phyloP scores from a whole-genome alignment of 2,888 invertebrate genomes.

The Parnassius glacialis region DNA sequence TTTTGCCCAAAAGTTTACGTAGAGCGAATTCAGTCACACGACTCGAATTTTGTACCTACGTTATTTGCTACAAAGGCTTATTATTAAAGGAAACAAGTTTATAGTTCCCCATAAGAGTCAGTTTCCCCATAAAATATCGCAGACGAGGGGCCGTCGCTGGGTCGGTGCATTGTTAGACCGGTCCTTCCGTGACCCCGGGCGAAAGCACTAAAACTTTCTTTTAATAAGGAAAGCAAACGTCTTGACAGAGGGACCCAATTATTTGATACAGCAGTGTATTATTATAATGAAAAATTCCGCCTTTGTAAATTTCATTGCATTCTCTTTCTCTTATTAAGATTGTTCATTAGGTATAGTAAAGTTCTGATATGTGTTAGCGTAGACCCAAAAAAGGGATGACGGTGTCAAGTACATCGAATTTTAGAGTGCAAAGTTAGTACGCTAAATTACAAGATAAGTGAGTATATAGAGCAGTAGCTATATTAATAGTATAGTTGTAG shows the following conservation, averaged over 20 bases:
- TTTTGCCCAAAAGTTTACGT: not conserved
- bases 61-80: slow-evolving; percentile 32
- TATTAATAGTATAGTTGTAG: too few species aligned
- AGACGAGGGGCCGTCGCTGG: slow-evolving; percentile 13
- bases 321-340: too few species aligned
- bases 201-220: slow-evolving; percentile 45
- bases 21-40: slow-evolving; percentile 2
- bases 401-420: too few species aligned
- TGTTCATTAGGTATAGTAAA: too few species aligned
- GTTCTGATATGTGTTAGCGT: too few species aligned
- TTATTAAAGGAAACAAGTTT: slow-evolving; percentile 41
- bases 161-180: slow-evolving; percentile 30
- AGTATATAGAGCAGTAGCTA: too few species aligned
- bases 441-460: too few species aligned
- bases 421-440: too few species aligned
- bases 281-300: too few species aligned
- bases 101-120: slow-evolving; percentile 36
- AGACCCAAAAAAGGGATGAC: too few species aligned
- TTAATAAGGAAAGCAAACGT: slow-evolving; percentile 52
- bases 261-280: slow-evolving; percentile 5
- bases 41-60: slow-evolving; percentile 32
- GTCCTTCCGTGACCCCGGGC: slow-evolving; percentile 29
- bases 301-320: too few species aligned
- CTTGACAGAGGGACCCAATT: slow-evolving; percentile 45
- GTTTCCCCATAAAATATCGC: slow-evolving; percentile 24